Percentiles rank a stretch among this genome's conserved stretches.
Evolutionary conservation across 2,888 invertebrate species (phyloP).

Genomic region (Rugalucina vietnamica): DNA sequence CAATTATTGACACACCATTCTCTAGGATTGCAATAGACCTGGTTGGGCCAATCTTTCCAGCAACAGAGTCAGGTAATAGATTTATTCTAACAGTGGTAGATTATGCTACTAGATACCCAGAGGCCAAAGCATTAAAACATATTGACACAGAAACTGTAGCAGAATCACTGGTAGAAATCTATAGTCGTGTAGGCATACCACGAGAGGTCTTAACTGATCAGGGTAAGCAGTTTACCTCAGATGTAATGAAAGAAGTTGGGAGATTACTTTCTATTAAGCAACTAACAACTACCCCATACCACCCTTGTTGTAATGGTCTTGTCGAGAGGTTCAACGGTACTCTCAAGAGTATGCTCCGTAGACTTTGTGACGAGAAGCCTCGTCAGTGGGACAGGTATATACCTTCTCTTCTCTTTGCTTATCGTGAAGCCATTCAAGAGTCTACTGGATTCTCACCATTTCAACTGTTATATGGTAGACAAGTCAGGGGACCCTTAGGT

Average conservation of each 20-base stretch:
- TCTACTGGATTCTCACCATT: not conserved
- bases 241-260: constrained; percentile 57
- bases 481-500: no score
- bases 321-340: not conserved
- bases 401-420: not conserved
- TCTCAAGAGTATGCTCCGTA: not conserved
- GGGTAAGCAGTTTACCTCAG: constrained; percentile 59
- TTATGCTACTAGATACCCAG: constrained; percentile 45
- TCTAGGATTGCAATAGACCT: constrained; percentile 50
- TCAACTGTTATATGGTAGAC: not conserved
- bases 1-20: constrained; percentile 62
- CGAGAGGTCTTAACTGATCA: constrained; percentile 47
- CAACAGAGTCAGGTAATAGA: constrained; percentile 27
- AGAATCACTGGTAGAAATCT: constrained; percentile 48
- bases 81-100: constrained; percentile 56
- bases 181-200: constrained; percentile 36
- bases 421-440: not conserved
- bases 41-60: constrained; percentile 51
- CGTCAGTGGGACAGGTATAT: not conserved
- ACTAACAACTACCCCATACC: not conserved
- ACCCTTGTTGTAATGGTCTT: not conserved
- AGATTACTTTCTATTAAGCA: constrained; percentile 27
- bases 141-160: constrained; percentile 49
- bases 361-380: not conserved
- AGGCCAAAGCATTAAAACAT: constrained; percentile 9